These are phyloP conservation scores for Periophthalmodon schlosseri DNA, from an alignment of 2,113 vertebrate species.

Conservation along the genomic window DNA sequence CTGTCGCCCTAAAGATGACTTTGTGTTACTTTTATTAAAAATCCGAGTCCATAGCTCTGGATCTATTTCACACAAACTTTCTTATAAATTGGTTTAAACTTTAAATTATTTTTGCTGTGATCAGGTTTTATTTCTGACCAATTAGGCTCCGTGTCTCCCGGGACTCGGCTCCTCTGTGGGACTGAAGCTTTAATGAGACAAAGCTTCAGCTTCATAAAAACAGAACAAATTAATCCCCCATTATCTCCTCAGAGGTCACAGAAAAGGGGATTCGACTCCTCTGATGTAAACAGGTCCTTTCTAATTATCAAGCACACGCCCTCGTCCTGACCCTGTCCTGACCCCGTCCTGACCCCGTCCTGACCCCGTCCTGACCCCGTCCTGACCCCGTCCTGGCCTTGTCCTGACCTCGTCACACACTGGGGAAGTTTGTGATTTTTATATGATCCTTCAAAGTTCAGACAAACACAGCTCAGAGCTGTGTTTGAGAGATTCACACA, in stretches of 20 bases:
- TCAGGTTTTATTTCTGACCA: background rate
- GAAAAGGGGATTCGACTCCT: background rate
- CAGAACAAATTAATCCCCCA: background rate
- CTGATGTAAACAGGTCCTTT: background rate
- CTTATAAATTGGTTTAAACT: background rate
- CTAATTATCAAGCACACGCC: background rate
- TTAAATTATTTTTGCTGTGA: background rate
- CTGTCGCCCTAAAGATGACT: no score
- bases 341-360: no score
- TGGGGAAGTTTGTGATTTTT: no score
- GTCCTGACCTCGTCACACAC: no score
- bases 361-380: no score
- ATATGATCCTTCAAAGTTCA: no score
- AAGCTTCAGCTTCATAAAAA: background rate
- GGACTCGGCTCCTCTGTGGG: background rate
- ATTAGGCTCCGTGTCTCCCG: background rate
- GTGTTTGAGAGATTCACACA: no score
- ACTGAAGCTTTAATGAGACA: background rate
- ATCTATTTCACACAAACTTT: background rate
- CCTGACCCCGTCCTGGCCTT: no score
- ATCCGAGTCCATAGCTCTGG: background rate
- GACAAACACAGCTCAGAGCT: no score
- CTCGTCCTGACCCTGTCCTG: no score
- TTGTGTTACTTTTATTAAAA: no score
- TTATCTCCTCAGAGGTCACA: background rate